A percentile compares a stretch with the other conserved stretches of the same genome.
Evolutionary conservation across 2,113 vertebrate species (phyloP).

Genomic region (Glareola pratincola): DNA sequence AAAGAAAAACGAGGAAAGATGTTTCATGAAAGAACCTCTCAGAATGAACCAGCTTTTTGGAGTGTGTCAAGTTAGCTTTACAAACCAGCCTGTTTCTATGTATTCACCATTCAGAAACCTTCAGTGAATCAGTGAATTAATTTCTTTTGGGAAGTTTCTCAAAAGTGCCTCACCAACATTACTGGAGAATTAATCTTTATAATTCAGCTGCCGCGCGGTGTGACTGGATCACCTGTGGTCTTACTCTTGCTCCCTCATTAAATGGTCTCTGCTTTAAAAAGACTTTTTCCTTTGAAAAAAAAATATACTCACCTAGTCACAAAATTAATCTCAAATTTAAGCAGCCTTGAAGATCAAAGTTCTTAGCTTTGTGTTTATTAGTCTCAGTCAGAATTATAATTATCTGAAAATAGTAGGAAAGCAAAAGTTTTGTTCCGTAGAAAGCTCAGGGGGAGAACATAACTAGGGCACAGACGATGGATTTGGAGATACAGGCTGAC

Average conservation of each 20-base stretch:
- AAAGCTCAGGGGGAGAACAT: neutral
- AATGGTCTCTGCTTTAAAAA: neutral
- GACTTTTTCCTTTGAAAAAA: neutral
- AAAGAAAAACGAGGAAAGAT: neutral
- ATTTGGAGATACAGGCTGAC: neutral
- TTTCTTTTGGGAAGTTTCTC: conserved; percentile 3
- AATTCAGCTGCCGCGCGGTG: conserved; percentile 9
- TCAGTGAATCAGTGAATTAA: neutral
- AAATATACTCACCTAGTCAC: neutral
- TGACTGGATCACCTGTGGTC: conserved; percentile 28
- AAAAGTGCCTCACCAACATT: neutral
- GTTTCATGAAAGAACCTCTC: neutral
- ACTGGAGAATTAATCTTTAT: conserved; percentile 35
- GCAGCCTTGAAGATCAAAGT: neutral
- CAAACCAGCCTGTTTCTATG: conserved; percentile 1
- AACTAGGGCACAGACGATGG: neutral
- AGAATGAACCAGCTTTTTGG: conserved; percentile 10
- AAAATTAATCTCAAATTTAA: conserved; percentile 26
- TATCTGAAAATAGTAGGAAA: neutral
- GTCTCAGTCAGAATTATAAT: neutral
- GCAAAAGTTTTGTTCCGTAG: neutral
- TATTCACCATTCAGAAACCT: neutral
- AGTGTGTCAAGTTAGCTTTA: neutral
- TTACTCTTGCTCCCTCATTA: conserved; percentile 31
- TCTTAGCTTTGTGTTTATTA: neutral